These are phyloP conservation scores for Harpagoxenus sublaevis DNA, from an alignment of 2,888 invertebrate species.

Conservation along the genomic window DNA sequence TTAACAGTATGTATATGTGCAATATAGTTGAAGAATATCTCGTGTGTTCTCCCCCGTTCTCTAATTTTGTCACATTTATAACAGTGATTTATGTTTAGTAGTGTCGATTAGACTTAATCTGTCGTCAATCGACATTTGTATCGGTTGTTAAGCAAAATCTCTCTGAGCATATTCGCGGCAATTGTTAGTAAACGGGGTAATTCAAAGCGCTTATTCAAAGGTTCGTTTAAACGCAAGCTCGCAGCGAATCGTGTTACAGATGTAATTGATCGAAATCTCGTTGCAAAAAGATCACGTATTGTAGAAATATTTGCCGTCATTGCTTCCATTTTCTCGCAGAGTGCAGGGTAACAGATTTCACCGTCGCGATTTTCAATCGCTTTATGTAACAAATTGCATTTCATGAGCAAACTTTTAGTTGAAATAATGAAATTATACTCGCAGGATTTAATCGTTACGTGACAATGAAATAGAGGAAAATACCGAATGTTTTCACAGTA, in stretches of 20 bases:
- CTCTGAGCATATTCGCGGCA: neutral
- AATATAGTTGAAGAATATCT: neutral
- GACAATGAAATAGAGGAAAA: neutral
- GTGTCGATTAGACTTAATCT: slow-evolving; percentile 7
- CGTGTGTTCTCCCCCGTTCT: neutral
- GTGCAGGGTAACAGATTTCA: neutral
- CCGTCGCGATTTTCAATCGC: neutral
- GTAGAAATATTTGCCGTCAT: neutral
- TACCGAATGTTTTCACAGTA: neutral
- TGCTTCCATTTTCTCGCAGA: neutral
- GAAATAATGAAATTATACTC: slow-evolving; percentile 9
- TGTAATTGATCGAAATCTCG: slow-evolving; percentile 14
- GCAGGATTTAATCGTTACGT: slow-evolving; percentile 7
- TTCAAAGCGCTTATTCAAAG: slow-evolving; percentile 6
- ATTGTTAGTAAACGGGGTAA: slow-evolving; percentile 2
- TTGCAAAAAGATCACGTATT: slow-evolving; percentile 2
- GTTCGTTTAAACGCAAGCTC: slow-evolving; percentile 11
- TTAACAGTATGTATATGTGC: neutral
- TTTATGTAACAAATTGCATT: slow-evolving; percentile 1
- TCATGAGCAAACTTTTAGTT: neutral
- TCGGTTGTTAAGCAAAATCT: slow-evolving; percentile 22
- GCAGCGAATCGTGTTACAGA: neutral
- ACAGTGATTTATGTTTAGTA: neutral
- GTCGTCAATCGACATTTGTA: neutral
- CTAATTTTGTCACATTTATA: neutral